A percentile compares a stretch with the other conserved stretches of the same genome.
Conservation (phyloP, 2,888 invertebrate genomes). For the Griposia aprilina region DNA sequence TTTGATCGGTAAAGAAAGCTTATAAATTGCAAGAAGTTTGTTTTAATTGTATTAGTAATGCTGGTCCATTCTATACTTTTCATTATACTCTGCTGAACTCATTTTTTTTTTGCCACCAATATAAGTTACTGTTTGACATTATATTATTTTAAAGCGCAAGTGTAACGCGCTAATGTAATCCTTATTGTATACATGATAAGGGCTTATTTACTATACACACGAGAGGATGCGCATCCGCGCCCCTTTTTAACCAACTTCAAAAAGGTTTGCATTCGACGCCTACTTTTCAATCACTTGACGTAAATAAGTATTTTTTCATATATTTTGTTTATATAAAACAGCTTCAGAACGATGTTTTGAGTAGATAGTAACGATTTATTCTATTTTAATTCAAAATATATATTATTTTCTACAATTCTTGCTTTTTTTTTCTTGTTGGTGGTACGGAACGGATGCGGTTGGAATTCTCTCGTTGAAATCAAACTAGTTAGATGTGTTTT, state of each 20-base stretch:
- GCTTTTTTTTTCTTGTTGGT: constrained; percentile 36
- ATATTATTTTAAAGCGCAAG: constrained; percentile 56
- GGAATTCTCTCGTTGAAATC: constrained; percentile 43
- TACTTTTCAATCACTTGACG: constrained; percentile 27
- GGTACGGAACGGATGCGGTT: constrained; percentile 26
- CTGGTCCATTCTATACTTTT: constrained; percentile 42
- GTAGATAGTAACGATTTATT: constrained; percentile 47
- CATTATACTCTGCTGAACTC: constrained; percentile 49
- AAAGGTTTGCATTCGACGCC: constrained; percentile 28
- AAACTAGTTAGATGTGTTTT: constrained; percentile 19
- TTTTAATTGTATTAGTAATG: constrained; percentile 30
- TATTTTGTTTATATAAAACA: constrained; percentile 44
- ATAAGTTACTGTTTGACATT: constrained; percentile 50
- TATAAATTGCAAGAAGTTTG: neutral
- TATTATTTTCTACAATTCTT: constrained; percentile 43
- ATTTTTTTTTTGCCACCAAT: constrained; percentile 39
- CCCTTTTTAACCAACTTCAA: constrained; percentile 32
- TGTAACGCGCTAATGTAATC: constrained; percentile 60
- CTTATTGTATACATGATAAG: constrained; percentile 61
- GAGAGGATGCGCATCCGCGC: constrained; percentile 55
- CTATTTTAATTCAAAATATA: constrained; percentile 58
- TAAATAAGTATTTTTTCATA: constrained; percentile 33
- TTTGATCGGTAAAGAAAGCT: neutral
- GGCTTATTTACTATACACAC: constrained; percentile 53
- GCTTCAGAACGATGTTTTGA: constrained; percentile 36